Percentiles rank a stretch among this genome's conserved stretches.
These are phyloP conservation scores for Isotomurus palustris DNA, from an alignment of 2,888 invertebrate species.

Conservation along the genomic window DNA sequence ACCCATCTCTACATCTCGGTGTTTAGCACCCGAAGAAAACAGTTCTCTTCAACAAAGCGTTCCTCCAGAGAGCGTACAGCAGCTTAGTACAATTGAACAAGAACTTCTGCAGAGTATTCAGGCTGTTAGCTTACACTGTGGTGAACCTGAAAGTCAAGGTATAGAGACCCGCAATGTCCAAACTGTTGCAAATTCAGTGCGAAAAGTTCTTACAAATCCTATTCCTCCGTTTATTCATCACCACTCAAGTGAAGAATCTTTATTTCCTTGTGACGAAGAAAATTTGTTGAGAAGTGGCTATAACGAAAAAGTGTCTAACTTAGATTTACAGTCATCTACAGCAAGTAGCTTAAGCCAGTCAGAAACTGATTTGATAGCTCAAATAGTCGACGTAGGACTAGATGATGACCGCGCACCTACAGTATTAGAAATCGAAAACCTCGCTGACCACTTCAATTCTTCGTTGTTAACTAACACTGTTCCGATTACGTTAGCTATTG, in stretches of 20 bases:
- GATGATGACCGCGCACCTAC: constrained; percentile 30
- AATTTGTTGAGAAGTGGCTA: constrained; percentile 4
- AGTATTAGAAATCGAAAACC: constrained; percentile 37
- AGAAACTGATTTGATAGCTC: neutral
- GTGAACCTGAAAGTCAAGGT: constrained; percentile 16
- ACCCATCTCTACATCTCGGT: neutral
- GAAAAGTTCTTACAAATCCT: constrained; percentile 4
- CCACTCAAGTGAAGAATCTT: constrained; percentile 33
- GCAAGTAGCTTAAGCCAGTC: neutral
- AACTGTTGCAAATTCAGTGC: constrained; percentile 5
- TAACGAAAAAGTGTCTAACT: neutral
- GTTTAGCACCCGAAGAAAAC: no score
- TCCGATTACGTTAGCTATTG: neutral
- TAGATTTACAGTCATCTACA: neutral
- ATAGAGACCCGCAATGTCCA: constrained; percentile 1
- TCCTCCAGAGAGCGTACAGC: no score
- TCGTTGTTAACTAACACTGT: constrained; percentile 31
- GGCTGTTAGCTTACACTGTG: constrained; percentile 37
- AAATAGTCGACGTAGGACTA: constrained; percentile 10
- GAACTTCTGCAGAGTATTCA: constrained; percentile 43
- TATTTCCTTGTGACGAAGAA: constrained; percentile 25
- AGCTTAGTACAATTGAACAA: constrained; percentile 23
- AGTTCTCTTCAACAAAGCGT: no score
- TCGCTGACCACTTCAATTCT: constrained; percentile 38
- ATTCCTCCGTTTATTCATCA: constrained; percentile 30